phyloP scores from a whole-genome alignment of 2,797 vertebrate genomes.

The Hypotaenidia okinawae region DNA sequence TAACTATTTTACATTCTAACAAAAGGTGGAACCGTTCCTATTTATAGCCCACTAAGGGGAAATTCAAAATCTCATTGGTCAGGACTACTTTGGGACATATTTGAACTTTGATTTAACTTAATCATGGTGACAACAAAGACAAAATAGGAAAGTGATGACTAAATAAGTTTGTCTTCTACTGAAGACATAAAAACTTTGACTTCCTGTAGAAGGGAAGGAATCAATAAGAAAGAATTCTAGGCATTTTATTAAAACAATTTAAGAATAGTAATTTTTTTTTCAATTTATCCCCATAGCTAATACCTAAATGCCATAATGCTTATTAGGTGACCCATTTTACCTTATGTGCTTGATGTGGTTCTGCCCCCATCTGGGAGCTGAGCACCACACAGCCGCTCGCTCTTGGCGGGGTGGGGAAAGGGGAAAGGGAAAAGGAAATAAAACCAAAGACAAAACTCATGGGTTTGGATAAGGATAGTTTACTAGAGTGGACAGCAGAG shows the following conservation, averaged over 20 bases:
- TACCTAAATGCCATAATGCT: background rate
- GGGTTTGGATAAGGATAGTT: too few species aligned
- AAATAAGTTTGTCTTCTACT: background rate
- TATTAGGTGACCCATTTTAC: background rate
- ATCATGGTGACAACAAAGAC: background rate
- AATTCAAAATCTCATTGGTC: background rate
- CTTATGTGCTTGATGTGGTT: background rate
- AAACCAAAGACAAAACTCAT: too few species aligned
- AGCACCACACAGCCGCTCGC: too few species aligned
- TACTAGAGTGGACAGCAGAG: too few species aligned
- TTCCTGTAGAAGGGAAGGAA: background rate
- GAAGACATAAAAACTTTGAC: background rate
- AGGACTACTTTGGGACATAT: background rate
- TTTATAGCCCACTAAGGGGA: background rate
- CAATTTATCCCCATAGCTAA: background rate
- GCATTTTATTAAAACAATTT: background rate
- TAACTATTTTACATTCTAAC: background rate
- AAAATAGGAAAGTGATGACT: background rate
- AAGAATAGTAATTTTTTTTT: background rate
- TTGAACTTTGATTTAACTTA: background rate
- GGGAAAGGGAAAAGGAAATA: too few species aligned
- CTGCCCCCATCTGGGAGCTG: too few species aligned
- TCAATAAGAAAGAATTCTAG: background rate
- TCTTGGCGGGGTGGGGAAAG: too few species aligned
- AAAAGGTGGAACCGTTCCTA: background rate